phyloP scores from a whole-genome alignment of 2,888 invertebrate species.

The Schizaphis graminum region DNA sequence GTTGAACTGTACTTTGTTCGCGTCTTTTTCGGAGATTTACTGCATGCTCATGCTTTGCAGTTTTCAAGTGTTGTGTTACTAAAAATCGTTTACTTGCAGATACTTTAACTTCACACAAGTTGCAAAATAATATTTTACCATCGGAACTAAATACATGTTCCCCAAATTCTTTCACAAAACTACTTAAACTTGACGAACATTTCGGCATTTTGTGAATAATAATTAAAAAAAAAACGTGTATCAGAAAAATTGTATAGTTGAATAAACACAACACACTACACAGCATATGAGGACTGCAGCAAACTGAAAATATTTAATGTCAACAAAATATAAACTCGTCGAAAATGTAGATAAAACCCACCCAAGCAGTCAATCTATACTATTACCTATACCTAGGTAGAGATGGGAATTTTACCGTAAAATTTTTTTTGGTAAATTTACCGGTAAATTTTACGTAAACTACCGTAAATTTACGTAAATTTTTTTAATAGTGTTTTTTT shows the following conservation, averaged over 20 bases:
- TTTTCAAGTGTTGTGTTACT: too few relatives aligned
- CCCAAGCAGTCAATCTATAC: not conserved
- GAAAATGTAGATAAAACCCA: not conserved
- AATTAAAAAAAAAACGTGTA: not conserved
- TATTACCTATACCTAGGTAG: not conserved
- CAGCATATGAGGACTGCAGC: not conserved
- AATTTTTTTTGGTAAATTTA: too few relatives aligned
- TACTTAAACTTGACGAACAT: not conserved
- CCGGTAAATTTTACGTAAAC: too few relatives aligned
- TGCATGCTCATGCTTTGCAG: too few relatives aligned
- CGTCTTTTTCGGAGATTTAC: too few relatives aligned
- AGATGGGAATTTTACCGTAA: too few relatives aligned
- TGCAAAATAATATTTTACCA: not conserved
- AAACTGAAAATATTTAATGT: not conserved
- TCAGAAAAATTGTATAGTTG: not conserved
- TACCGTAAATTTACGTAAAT: too few relatives aligned
- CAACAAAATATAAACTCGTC: not conserved
- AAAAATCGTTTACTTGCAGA: too few relatives aligned
- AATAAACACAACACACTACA: not conserved
- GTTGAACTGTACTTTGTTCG: too few relatives aligned
- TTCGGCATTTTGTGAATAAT: not conserved
- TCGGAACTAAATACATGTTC: conserved; percentile 18
- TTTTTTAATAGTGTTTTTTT: too few relatives aligned
- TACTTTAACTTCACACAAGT: too few relatives aligned
- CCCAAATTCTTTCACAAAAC: not conserved